Evolutionary conservation across 2,113 vertebrate species (phyloP), one percentile per base, ranked within the genome.

Genomic region (Rhabdomys dilectus): DNA sequence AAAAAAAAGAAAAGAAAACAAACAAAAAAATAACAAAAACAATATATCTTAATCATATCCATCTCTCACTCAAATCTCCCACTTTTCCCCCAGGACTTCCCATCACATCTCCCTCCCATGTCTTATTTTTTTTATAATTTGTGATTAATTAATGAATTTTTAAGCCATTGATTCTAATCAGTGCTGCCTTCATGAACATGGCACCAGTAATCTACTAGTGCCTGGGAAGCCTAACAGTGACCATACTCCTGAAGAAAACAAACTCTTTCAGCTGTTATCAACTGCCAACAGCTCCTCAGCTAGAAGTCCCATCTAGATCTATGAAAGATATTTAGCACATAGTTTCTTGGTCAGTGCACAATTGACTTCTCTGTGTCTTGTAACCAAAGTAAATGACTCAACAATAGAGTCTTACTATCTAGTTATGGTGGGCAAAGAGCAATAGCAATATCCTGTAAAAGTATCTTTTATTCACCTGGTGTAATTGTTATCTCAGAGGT

Each of bases 11-110:
- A n/a, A n/a, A n/a, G n/a, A n/a, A n/a, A n/a, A n/a, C n/a, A n/a
- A n/a, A n/a, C n/a, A n/a, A 17, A 91, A 88, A 92, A 95, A 78
- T 7, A 58, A 92, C 76, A 66, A 72, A 91, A 81, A 42, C 7
- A 42, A 29, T 42, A 1, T 29, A 62, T 62, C 19, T 82, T 62
- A 39, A 60, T 84, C 24, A 60, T 15, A 26, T 84, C 7, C 22
- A 60, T 12, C 78, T 39, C 24, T 84, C 56, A 62, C n/a, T 39
- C n/a, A 39, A 2, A 8, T n/a, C n/a, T 60, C 22, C n/a, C 24
- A 31, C 13, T 9, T 9, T 4, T 24, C 7, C 15, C 8, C 3
- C 22, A 16, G 24, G 11, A 42, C 7, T 39, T 7, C 39, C 56
- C 58, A 82, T 42, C 16, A 10, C 24, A 42, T 64, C 26, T 42